Conservation (phyloP, 2,888 invertebrate genomes). For the Folsomia candida region DNA sequence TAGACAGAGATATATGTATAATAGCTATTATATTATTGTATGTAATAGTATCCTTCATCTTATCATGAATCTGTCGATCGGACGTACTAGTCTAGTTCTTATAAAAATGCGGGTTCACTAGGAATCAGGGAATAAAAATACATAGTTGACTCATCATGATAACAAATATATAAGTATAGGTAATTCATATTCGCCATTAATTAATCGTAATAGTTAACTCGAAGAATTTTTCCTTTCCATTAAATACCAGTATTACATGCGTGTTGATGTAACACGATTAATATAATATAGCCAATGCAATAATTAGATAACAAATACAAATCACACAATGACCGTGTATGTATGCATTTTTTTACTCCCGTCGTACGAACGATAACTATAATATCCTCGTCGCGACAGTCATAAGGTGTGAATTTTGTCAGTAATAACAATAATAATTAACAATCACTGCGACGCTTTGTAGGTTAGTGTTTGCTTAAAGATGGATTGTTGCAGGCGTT, state of each 20-base stretch:
- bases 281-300: neutral
- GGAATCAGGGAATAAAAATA: slow-evolving; percentile 2
- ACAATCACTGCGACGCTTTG: neutral
- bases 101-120: neutral
- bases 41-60: neutral
- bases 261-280: neutral
- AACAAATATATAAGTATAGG: slow-evolving; percentile 4
- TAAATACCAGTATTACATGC: neutral
- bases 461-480: neutral
- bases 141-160: neutral
- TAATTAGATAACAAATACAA: neutral
- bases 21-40: too few relatives aligned
- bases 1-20: too few relatives aligned
- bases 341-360: neutral
- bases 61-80: neutral
- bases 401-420: neutral
- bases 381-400: neutral
- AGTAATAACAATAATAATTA: neutral
- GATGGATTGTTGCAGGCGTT: neutral
- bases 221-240: neutral
- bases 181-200: slow-evolving; percentile 3
- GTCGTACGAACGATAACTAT: neutral
- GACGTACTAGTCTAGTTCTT: neutral
- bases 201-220: neutral
- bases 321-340: neutral